These are phyloP conservation scores for Bufotes viridis DNA, from an alignment of 2,797 vertebrate species.

Conservation along the genomic window DNA sequence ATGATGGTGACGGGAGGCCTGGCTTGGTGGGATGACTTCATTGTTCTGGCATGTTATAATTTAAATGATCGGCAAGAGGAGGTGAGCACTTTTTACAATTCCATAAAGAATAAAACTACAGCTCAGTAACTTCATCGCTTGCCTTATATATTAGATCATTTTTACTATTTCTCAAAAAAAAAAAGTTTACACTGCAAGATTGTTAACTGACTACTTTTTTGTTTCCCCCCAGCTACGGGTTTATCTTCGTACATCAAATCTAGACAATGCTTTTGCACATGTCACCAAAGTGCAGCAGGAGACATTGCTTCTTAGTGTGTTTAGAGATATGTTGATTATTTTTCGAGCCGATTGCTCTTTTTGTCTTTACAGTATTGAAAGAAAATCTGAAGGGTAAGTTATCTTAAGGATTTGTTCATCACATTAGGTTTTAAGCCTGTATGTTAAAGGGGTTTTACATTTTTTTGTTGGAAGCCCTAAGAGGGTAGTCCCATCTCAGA, in stretches of 20 bases:
- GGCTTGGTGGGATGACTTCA: constrained; percentile 97
- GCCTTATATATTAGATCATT: background rate
- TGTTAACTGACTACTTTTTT: background rate
- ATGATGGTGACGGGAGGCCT: constrained; percentile 96
- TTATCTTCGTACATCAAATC: constrained; percentile 90
- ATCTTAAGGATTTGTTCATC: constrained; percentile 10
- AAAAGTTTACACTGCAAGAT: background rate
- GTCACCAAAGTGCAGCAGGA: constrained; percentile 90
- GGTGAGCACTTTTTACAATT: constrained; percentile 71
- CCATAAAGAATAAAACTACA: background rate
- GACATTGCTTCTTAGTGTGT: constrained; percentile 93
- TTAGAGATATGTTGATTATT: constrained; percentile 91
- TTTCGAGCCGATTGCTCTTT: constrained; percentile 97
- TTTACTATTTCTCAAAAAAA: background rate
- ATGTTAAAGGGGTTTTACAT: background rate
- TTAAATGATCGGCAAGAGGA: constrained; percentile 93
- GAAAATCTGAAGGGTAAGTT: constrained; percentile 85
- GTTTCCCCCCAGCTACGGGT: constrained; percentile 81
- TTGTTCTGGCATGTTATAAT: constrained; percentile 96
- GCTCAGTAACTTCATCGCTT: too few species aligned
- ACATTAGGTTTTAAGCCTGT: background rate
- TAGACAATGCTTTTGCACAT: constrained; percentile 95
- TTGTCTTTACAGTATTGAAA: constrained; percentile 96
- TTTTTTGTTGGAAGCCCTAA: background rate
- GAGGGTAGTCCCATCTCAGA: too few species aligned